These are phyloP conservation scores for Thamnophis sirtalis DNA, from an alignment of 2,113 vertebrate genomes.

Conservation along the genomic window DNA sequence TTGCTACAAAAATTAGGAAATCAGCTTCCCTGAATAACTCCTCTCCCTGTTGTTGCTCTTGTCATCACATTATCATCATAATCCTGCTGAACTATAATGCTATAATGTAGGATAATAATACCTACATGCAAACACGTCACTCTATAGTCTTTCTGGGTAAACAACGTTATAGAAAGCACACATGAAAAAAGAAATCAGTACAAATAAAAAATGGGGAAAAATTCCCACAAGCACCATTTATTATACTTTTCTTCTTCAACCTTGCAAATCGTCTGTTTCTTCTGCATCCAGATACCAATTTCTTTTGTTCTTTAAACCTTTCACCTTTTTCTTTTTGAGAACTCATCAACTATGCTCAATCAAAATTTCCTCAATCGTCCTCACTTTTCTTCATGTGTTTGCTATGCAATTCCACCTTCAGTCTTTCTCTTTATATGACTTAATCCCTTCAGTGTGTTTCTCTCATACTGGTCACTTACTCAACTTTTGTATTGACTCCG, in stretches of 20 bases:
- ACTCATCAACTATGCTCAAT: not conserved
- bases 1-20: not conserved
- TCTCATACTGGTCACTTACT: not conserved
- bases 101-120: not conserved
- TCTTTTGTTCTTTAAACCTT: not conserved
- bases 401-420: not conserved
- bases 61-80: not conserved
- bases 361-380: not conserved
- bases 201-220: not conserved
- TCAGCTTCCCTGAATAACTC: fast-evolving
- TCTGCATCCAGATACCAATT: not conserved
- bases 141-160: not conserved
- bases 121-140: not conserved
- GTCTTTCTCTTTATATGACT: not conserved
- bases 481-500: not conserved
- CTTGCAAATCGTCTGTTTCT: not conserved
- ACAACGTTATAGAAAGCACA: not conserved
- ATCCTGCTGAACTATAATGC: not conserved
- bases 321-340: not conserved
- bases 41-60: not conserved
- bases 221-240: not conserved
- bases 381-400: not conserved
- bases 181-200: not conserved
- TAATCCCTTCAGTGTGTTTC: not conserved
- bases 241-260: not conserved